Percentiles rank a stretch among this genome's conserved stretches.
Evolutionary conservation across 2,113 vertebrate species (phyloP).

Genomic region (Odocoileus virginianus): DNA sequence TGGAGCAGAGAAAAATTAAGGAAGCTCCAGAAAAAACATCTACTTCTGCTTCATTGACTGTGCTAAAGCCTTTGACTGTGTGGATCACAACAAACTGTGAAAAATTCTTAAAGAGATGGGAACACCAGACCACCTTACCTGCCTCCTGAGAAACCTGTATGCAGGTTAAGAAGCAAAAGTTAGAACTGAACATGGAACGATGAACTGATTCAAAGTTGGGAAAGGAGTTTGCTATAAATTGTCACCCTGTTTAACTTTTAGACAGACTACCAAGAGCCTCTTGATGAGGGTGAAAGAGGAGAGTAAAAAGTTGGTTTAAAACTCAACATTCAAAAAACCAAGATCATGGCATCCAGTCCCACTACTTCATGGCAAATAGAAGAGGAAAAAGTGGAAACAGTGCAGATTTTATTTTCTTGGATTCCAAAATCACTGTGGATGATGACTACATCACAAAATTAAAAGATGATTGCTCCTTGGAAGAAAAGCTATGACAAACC

Average conservation of each 20-base stretch:
- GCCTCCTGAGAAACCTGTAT: background rate
- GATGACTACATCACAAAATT: background rate
- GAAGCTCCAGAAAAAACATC: background rate
- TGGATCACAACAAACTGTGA: background rate
- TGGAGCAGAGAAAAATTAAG: background rate
- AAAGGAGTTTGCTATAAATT: background rate
- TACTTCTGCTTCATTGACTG: background rate
- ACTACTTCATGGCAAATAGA: background rate
- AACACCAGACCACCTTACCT: background rate
- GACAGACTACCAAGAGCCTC: background rate
- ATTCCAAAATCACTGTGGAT: background rate
- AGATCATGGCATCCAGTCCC: background rate
- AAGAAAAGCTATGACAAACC: background rate
- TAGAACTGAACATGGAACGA: background rate
- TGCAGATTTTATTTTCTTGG: background rate
- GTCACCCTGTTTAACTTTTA: background rate
- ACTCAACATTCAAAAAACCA: background rate
- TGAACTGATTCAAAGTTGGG: background rate
- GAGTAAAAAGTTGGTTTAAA: background rate
- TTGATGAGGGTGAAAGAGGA: background rate
- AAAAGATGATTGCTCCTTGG: background rate
- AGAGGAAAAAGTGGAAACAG: background rate
- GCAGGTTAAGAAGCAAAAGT: background rate
- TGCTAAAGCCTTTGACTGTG: background rate
- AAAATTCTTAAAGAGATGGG: background rate